These are phyloP conservation scores for Xanthia icteritia DNA, from an alignment of 2,888 invertebrate genomes.

Conservation along the genomic window DNA sequence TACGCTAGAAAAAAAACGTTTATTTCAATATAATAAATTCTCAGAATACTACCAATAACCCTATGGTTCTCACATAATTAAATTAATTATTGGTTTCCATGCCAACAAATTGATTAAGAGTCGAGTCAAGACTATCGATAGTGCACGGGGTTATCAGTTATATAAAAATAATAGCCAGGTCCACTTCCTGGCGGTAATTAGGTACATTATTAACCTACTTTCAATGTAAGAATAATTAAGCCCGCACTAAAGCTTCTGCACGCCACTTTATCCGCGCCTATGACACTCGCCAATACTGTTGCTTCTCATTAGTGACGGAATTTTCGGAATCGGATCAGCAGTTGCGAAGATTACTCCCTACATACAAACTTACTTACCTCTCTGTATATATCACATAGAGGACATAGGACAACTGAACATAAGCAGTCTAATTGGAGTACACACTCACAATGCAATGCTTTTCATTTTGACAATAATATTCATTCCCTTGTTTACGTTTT, in stretches of 20 bases:
- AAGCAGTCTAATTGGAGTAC: not conserved
- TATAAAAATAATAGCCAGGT: conserved; percentile 45
- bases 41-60: not conserved
- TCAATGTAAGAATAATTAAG: conserved; percentile 21
- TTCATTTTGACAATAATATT: not conserved
- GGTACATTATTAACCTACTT: conserved; percentile 37
- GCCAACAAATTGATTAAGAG: conserved; percentile 17
- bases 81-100: conserved; percentile 25
- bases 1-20: not conserved
- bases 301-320: too few species aligned
- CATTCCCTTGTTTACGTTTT: too few species aligned
- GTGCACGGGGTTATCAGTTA: conserved; percentile 44
- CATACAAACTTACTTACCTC: too few species aligned
- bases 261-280: too few species aligned
- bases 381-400: too few species aligned
- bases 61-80: not conserved
- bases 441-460: not conserved
- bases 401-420: not conserved
- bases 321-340: too few species aligned
- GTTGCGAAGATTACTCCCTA: too few species aligned
- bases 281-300: too few species aligned
- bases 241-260: not conserved
- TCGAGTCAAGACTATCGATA: conserved; percentile 37
- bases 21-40: conserved; percentile 5
- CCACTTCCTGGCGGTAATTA: conserved; percentile 62